Conservation (phyloP, 2,888 invertebrate species). For the Tachina lurida region DNA sequence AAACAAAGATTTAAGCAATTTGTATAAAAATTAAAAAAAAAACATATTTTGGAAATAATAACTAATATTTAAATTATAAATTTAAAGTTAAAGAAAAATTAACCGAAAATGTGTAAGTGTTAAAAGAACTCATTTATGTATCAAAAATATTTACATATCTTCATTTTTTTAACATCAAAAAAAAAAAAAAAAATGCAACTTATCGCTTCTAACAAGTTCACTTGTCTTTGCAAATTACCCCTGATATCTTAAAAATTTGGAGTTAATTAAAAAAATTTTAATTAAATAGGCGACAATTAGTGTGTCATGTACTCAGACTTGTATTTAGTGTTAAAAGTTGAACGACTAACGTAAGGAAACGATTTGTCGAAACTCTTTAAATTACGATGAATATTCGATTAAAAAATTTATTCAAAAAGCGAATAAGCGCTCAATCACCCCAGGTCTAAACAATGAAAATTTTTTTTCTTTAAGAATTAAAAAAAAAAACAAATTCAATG, state of each 20-base stretch:
- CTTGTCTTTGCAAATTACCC: constrained; percentile 16
- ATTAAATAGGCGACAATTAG: not conserved
- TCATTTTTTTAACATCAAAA: not conserved
- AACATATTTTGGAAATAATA: not conserved
- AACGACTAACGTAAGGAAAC: not conserved
- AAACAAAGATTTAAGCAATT: not conserved
- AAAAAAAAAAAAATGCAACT: constrained; percentile 3
- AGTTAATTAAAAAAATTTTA: constrained; percentile 3
- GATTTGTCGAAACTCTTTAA: too few species aligned
- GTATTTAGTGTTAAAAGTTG: not conserved
- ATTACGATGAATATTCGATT: not conserved
- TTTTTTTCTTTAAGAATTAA: too few species aligned
- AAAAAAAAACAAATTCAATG: too few species aligned
- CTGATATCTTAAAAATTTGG: not conserved
- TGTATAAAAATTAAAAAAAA: too few species aligned
- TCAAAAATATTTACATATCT: constrained; percentile 14
- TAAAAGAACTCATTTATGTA: not conserved
- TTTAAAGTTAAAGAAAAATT: not conserved
- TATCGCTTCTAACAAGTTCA: not conserved
- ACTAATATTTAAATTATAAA: not conserved
- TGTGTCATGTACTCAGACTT: not conserved
- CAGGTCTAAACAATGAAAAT: too few species aligned
- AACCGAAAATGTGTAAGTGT: constrained; percentile 37
- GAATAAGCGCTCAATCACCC: too few species aligned
- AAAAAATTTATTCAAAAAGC: not conserved